Evolutionary conservation across 2,113 vertebrate species (phyloP).

Genomic region (Hippocampus comes): DNA sequence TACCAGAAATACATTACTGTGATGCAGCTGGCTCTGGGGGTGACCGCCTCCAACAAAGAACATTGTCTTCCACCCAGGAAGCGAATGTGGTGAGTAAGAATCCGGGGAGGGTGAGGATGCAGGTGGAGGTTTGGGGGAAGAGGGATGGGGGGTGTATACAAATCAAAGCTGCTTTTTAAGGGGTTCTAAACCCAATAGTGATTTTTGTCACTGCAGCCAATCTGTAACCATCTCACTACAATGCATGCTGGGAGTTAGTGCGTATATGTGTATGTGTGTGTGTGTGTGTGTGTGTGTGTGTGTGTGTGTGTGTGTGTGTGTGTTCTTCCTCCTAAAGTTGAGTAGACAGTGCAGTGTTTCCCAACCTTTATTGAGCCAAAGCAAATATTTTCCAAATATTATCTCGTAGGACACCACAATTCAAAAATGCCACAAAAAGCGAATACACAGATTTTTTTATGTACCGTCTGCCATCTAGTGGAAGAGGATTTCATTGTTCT

Average conservation of each 20-base stretch:
- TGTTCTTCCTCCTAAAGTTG: slow-evolving; percentile 51
- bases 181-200: slow-evolving; percentile 40
- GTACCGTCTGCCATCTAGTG: neutral
- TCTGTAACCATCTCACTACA: slow-evolving; percentile 48
- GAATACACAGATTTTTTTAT: neutral
- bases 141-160: slow-evolving; percentile 42
- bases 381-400: neutral
- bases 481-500: neutral
- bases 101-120: slow-evolving; percentile 33
- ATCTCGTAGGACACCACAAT: neutral
- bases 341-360: slow-evolving; percentile 33
- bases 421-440: neutral
- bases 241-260: slow-evolving; percentile 44
- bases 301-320: slow-evolving; percentile 19
- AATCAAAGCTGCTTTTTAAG: slow-evolving; percentile 25
- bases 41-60: slow-evolving; percentile 95
- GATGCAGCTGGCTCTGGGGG: slow-evolving; percentile 98
- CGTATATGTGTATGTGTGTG: slow-evolving; percentile 12
- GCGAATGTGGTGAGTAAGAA: slow-evolving; percentile 92
- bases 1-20: slow-evolving; percentile 99
- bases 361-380: neutral
- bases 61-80: slow-evolving; percentile 93
- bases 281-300: slow-evolving; percentile 14
- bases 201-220: slow-evolving; percentile 50
- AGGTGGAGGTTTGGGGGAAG: slow-evolving; percentile 45